Base-by-base conservation (phyloP, 2,888 invertebrate genomes). In the Drosophila yooni region DNA sequence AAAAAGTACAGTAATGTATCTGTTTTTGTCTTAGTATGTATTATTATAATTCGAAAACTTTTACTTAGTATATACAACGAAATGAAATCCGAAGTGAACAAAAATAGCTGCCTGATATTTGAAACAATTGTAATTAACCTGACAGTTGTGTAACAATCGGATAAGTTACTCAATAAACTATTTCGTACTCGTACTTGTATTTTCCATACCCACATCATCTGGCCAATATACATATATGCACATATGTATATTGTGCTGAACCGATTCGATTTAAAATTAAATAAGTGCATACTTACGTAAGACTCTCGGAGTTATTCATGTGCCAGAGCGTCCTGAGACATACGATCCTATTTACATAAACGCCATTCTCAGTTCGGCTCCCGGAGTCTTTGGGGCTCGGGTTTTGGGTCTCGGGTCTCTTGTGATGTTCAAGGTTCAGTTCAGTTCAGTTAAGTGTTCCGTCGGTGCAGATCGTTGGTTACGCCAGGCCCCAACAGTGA, bases 311-410 rank as follows among this genome's bases (percentile, higher is more conserved):
- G 46, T 48, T 70, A 34, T 59, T 33, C 29, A 31, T 46, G 46
- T 46, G 25, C 25, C 15, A 46, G 46, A 46, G 46, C 15, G 21
- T 25, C 7, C 51, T 38, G 33, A 18, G 56, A 48, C 51, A 68
- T 48, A n/a, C 53, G 56, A 63, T 72, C 60, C 61, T 67, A 62
- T 57, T 61, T 58, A 66, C 52, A 66, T 72, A 73, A 72, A 53
- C 34, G 36, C 52, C 52, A 65, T 61, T 66, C 58, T 67, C 57
- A 65, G 50, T 33, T 65, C 27, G 60, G n/a, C 33, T 40, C 25
- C 64, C 59, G 54, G 31, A 43, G 34, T 52, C 31, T 54, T 48
- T 46, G 33, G 31, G 15, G 36, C 31, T 50, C 40, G 48, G 38
- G 36, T 69, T 36, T 57, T 18, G 13, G 27, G 43, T 36, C 33